A percentile compares a stretch with the other conserved stretches of the same genome.
These are phyloP conservation scores for Phymastichus coffea DNA, from an alignment of 1,140 invertebrate species.

Conservation along the genomic window DNA sequence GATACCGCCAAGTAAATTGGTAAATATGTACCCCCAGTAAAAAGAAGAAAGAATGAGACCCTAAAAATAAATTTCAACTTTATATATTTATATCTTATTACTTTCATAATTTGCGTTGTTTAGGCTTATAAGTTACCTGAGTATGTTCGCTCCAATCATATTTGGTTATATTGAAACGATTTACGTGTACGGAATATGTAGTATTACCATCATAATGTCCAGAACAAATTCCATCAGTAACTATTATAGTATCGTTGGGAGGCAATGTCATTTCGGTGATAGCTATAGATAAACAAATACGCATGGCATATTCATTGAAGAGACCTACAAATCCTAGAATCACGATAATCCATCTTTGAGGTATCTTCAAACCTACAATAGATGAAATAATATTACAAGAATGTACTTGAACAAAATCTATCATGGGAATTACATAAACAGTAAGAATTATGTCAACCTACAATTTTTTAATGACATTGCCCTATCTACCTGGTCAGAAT, in stretches of 20 bases:
- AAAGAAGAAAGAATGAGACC: not conserved
- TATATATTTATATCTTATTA: not conserved
- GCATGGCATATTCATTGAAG: conserved; percentile 1
- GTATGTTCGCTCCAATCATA: not conserved
- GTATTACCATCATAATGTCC: not conserved
- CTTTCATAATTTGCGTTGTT: not conserved
- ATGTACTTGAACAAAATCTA: not conserved
- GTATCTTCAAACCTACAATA: conserved; percentile 3
- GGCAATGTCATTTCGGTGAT: conserved; percentile 7
- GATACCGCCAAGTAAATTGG: not conserved
- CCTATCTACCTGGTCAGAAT: too few relatives aligned
- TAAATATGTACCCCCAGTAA: not conserved
- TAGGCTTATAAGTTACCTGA: not conserved
- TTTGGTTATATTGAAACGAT: too few relatives aligned
- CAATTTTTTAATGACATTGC: too few relatives aligned
- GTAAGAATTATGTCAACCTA: too few relatives aligned
- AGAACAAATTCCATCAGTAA: not conserved
- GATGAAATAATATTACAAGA: not conserved
- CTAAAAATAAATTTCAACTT: not conserved
- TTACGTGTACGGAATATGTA: not conserved
- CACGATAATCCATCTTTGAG: conserved; percentile 19
- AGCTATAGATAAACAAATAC: conserved; percentile 6
- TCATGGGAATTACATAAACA: not conserved
- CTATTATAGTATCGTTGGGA: conserved; percentile 20
- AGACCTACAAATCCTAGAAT: conserved; percentile 6